Conservation (phyloP, 2,113 vertebrate genomes). For the Pollachius pollachius region DNA sequence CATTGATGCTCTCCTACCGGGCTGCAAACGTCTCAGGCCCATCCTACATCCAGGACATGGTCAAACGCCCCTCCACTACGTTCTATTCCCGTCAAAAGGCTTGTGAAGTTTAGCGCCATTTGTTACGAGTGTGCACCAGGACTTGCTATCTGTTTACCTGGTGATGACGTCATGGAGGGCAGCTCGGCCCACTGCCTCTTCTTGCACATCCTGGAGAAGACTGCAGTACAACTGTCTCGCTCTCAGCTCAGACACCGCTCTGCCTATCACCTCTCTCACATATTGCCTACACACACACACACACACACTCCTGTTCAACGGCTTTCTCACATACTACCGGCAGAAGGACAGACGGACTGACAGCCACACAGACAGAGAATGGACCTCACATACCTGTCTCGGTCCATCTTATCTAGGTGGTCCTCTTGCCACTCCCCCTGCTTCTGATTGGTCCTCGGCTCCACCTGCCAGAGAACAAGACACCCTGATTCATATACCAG, state of each 20-base stretch:
- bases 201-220: slow-evolving; percentile 63
- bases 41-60: no score
- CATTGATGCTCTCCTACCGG: no score
- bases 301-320: not conserved
- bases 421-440: not conserved
- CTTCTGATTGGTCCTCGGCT: not conserved
- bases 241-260: slow-evolving; percentile 63
- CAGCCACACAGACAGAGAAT: not conserved
- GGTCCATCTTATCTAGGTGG: not conserved
- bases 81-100: no score
- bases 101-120: no score
- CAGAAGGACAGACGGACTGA: not conserved
- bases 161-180: slow-evolving; percentile 63
- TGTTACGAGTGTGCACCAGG: no score
- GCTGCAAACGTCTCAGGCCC: no score
- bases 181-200: slow-evolving; percentile 68
- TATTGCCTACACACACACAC: slow-evolving; percentile 68
- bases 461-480: not conserved
- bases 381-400: not conserved
- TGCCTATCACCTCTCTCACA: slow-evolving; percentile 63
- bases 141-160: slow-evolving; percentile 62
- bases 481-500: no score
- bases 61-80: no score
- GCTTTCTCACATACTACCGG: not conserved
- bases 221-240: slow-evolving; percentile 64